A percentile compares a stretch with the other conserved stretches of the same genome.
Conservation (phyloP, 2,888 invertebrate genomes). For the Orthonevra nobilis region DNA sequence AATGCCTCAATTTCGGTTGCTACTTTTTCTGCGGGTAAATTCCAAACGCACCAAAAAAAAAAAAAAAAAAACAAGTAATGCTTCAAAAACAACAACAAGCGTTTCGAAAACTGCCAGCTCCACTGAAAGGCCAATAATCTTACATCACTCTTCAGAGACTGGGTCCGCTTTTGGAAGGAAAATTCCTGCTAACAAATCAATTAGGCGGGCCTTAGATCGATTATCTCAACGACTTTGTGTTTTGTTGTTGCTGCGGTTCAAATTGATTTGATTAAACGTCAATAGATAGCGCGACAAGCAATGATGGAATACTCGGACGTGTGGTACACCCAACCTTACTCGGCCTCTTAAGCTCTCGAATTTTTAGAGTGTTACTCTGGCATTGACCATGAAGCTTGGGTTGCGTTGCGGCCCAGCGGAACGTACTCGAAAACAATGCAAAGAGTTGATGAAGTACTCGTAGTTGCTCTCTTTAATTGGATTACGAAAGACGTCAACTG, state of each 20-base stretch:
- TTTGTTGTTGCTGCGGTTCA: constrained; percentile 20
- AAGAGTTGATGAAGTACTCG: too few species aligned
- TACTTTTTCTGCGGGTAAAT: constrained; percentile 14
- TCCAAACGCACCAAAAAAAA: constrained; percentile 16
- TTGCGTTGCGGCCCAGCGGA: constrained; percentile 1
- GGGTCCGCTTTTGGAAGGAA: constrained; percentile 2
- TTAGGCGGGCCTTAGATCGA: constrained; percentile 50
- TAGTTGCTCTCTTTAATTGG: constrained; percentile 25
- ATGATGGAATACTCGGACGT: constrained; percentile 45
- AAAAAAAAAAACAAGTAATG: neutral
- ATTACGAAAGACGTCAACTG: constrained; percentile 42
- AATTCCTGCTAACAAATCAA: constrained; percentile 63
- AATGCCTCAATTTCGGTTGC: constrained; percentile 17
- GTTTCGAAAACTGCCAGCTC: constrained; percentile 19
- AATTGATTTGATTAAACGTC: constrained; percentile 48
- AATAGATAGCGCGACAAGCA: constrained; percentile 31
- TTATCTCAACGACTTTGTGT: constrained; percentile 31
- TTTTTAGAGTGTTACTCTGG: constrained; percentile 7
- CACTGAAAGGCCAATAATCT: constrained; percentile 51
- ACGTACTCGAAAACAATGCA: too few species aligned
- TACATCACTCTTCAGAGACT: constrained; percentile 19
- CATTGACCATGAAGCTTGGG: constrained; percentile 54
- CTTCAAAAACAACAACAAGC: neutral
- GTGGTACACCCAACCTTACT: neutral
- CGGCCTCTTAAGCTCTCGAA: constrained; percentile 12